Evolutionary conservation across 2,113 vertebrate genomes (phyloP), one percentile per base, ranked within the genome.

Genomic region (Ciconia maguari): DNA sequence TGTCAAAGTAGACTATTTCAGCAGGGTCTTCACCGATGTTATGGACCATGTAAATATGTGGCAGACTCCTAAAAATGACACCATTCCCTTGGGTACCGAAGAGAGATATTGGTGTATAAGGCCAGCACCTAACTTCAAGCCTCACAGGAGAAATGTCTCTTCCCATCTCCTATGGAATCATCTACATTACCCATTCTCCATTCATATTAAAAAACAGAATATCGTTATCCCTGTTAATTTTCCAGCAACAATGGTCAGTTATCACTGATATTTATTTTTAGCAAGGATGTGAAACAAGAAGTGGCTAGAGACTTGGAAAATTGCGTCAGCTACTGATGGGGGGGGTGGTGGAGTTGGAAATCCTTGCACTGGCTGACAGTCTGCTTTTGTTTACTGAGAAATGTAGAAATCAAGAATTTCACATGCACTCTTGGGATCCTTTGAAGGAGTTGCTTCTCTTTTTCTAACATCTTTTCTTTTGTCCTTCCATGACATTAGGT

Each of bases 51-150:
- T 12, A 36, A 78, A 79, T 42, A 13, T 2, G 5, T 20, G 57
- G 10, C n/a, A 83, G 38, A 27, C 60, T 48, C 30, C 62, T 68
- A n/a, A 55, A 85, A 62, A 9, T 38, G 5, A 7, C 27, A 20
- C 1, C 4, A 3, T 48, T 51, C 13, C 17, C 20, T 48, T 55
- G 54, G 32, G 52, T 69, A 6, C 29, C n/a, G 38, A 44, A 19
- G 38, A 30, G 30, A 12, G 9, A 36, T 16, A 6, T 0, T 46
- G 48, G 36, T 57, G 11, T 18, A 11, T 9, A 13, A 29, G 0
- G 10, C 12, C 55, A 85, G 30, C 51, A 66, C 18, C 26, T 36
- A 57, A 4, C 68, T 27, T 85, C 42, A 13, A 7, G 36, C 16
- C 16, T 54, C 48, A 19, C 11, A n/a, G 62, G 10, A 7, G 8